Evolutionary conservation across 2,113 vertebrate species (phyloP).

Genomic region (Sclerurus mexicanus): DNA sequence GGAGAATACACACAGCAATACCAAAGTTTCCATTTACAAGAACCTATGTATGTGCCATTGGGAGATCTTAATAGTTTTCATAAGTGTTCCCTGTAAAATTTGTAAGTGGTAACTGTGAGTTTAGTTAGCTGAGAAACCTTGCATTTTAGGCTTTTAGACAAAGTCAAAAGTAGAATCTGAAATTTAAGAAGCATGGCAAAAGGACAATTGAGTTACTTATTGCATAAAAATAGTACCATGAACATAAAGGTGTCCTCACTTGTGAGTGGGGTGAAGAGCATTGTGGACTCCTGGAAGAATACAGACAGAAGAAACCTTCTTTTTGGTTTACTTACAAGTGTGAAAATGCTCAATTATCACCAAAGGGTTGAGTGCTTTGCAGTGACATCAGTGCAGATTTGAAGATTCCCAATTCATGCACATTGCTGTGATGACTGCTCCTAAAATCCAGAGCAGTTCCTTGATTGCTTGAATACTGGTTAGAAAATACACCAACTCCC

Average conservation of each 20-base stretch:
- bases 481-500: not conserved
- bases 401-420: not conserved
- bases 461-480: not conserved
- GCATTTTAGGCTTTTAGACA: not conserved
- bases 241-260: not conserved
- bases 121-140: not conserved
- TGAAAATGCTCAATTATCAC: not conserved
- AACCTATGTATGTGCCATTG: not conserved
- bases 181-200: not conserved
- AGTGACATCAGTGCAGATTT: not conserved
- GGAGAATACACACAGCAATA: not conserved
- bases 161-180: not conserved
- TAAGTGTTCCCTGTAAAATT: not conserved
- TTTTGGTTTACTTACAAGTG: not conserved
- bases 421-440: not conserved
- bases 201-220: not conserved
- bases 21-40: not conserved
- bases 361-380: not conserved
- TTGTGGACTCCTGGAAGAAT: not conserved
- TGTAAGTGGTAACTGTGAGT: not conserved
- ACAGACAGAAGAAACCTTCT: not conserved
- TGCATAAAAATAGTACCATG: not conserved
- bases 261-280: not conserved
- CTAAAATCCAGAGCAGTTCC: not conserved
- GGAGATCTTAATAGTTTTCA: not conserved